Evolutionary conservation across 2,797 vertebrate genomes (phyloP).

Genomic region (Danio jaintianensis): DNA sequence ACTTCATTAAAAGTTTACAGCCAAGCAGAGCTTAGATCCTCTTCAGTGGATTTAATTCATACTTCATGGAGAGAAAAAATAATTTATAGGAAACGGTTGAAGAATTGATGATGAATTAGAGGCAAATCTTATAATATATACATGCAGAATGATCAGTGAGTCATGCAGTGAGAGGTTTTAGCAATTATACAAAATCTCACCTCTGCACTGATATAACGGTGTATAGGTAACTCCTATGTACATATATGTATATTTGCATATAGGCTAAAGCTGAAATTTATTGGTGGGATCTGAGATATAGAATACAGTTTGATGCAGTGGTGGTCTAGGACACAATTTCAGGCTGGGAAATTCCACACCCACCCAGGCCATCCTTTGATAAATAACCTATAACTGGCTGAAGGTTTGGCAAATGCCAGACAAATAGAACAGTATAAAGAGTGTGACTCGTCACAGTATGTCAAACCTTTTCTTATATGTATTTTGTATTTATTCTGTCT

Average conservation of each 20-base stretch:
- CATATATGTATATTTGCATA: neutral
- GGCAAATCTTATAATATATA: neutral
- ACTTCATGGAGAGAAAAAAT: neutral
- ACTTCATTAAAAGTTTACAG: conserved; percentile 23
- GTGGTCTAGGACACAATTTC: too few relatives aligned
- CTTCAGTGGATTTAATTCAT: conserved; percentile 16
- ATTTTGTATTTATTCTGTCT: too few relatives aligned
- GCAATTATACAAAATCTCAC: neutral
- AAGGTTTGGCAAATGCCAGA: too few relatives aligned
- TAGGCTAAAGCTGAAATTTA: neutral
- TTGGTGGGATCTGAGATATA: neutral
- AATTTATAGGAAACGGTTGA: neutral
- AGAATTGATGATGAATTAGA: conserved; percentile 8
- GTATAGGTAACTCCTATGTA: neutral
- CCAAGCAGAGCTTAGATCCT: conserved; percentile 9
- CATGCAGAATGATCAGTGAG: conserved; percentile 13
- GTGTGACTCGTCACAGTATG: too few relatives aligned
- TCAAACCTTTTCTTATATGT: too few relatives aligned
- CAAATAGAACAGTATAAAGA: too few relatives aligned
- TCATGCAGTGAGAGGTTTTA: conserved; percentile 17
- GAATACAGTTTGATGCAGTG: neutral
- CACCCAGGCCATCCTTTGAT: too few relatives aligned
- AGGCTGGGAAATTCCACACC: too few relatives aligned
- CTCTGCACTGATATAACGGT: neutral
- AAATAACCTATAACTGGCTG: too few relatives aligned